Percentiles rank a stretch among this genome's conserved stretches.
phyloP scores from a whole-genome alignment of 2,797 vertebrate species.

The Hapalemur alaotrensis region DNA sequence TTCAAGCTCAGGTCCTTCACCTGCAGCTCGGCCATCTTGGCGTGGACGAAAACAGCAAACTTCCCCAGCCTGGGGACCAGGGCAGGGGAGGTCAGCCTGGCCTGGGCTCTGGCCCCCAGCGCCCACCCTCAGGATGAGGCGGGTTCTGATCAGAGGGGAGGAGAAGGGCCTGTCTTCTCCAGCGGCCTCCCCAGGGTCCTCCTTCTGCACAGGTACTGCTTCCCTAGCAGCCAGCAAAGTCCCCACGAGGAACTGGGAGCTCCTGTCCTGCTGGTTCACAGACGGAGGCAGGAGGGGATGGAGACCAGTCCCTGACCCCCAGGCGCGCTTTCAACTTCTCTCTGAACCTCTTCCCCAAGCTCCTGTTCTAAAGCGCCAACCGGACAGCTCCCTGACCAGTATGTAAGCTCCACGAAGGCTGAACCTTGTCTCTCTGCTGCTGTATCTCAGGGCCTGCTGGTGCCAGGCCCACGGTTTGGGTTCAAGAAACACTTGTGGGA shows the following conservation, averaged over 20 bases:
- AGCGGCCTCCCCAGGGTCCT: neutral
- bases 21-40: constrained; percentile 91
- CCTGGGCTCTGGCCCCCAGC: neutral
- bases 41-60: constrained; percentile 93
- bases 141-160: neutral
- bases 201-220: neutral
- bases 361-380: neutral
- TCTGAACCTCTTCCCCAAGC: neutral
- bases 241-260: neutral
- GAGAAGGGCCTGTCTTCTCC: neutral
- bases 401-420: neutral
- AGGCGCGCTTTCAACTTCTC: neutral
- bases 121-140: neutral
- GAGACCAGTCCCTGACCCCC: neutral
- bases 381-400: neutral
- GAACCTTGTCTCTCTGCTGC: too few species aligned
- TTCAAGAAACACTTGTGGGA: neutral
- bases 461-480: neutral
- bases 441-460: neutral
- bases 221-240: neutral
- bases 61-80: constrained; percentile 87
- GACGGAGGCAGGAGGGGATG: neutral
- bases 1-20: constrained; percentile 94
- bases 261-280: neutral
- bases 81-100: neutral